Evolutionary conservation across 1,140 invertebrate genomes (phyloP), one percentile per base, ranked within the genome.

Genomic region (Bombus terrestris): DNA sequence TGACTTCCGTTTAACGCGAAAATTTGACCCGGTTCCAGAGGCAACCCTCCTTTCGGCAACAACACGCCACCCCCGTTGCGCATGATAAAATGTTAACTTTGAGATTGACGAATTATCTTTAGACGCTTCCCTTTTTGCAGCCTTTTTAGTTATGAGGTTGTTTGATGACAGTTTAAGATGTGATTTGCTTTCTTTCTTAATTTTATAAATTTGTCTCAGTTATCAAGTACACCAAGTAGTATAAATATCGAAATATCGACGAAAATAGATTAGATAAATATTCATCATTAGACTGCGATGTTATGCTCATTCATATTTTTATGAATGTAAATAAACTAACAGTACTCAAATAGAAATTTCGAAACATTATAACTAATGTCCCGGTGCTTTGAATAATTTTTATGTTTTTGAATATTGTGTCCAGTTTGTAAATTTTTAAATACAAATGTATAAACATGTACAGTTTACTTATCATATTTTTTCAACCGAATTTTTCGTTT

Each of bases 1-100:
- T 79, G 72, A 85, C 83, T 86, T 87, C 81, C 66, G 83, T 47
- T 90, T 90, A 83, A 88, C 81, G 73, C 57, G 76, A 82, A 88
- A 90, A 85, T 83, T 83, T 47, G 73, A 69, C 71, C 72, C 43
- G 28, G 28, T 81, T 74, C 1, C 57, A n/a, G 39, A 41, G 53
- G 41, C 28, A 15, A 13, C 57, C 53, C 37, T 6, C 28, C 10
- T 25, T 25, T 69, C 12, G 25, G 4, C 43, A 0, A 41, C 39
- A 59, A 39, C 47, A 39, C 39, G 13, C 8, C 18, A 41, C 15
- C 71, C 57, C 53, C 25, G 3, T 39, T 15, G 8, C 22, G 18
- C 0, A 0, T 32, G 32, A 82, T 66, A 22, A 75, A 64, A 82
- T 41, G 32, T 9, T 75, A 82, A 75, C 25, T 41, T 22, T 12